Base-by-base conservation (phyloP, 2,888 invertebrate species). In the Unio pictorum region DNA sequence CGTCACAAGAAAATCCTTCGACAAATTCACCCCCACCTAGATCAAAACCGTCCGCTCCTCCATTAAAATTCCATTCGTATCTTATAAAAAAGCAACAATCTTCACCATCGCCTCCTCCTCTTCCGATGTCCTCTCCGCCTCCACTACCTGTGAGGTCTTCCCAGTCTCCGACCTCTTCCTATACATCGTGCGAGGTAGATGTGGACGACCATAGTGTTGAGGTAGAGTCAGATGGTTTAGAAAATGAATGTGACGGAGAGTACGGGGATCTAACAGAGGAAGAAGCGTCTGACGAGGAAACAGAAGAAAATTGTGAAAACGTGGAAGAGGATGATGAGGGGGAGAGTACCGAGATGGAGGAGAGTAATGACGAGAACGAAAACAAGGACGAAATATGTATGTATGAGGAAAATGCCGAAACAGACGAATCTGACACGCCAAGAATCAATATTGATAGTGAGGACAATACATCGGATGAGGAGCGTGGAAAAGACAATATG, bases 291-390 rank as follows among this genome's bases (percentile, higher is more conserved):
- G 6, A 23, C 5, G 66, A 61, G 6, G 60, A 60, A 34, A 60
- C 58, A 34, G 5, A 23, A 18, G 30, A 20, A 20, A 28, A 55
- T 26, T 17, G n/a, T 17, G 17, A 30, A 6, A 57, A 3, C 6
- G 45, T 65, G 6, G 17, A 30, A n/a, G 56, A 56, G 58, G 6
- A 65, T 65, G 56, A 65, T 57, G 7, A 11, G 1, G 56, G 34
- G 11, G 45, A 45, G 45, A 45, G 15, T 15, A 45, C 45, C 55
- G 26, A 71, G 73, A 58, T 70, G 73, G 6, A 67, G 61, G 30
- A 73, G 68, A 56, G 63, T 73, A 45, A 65, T 68, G 20, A 71
- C 70, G 8, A 67, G 66, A 58, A 73, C 64, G 6, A 63, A 61
- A 18, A 71, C 68, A 7, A 26, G 59, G 18, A 62, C 45, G 15